Evolutionary conservation across 92 coral and sea anemone genomes (phyloP), one percentile per base, ranked within the genome.

Genomic region (Zoanthus gigantus): DNA sequence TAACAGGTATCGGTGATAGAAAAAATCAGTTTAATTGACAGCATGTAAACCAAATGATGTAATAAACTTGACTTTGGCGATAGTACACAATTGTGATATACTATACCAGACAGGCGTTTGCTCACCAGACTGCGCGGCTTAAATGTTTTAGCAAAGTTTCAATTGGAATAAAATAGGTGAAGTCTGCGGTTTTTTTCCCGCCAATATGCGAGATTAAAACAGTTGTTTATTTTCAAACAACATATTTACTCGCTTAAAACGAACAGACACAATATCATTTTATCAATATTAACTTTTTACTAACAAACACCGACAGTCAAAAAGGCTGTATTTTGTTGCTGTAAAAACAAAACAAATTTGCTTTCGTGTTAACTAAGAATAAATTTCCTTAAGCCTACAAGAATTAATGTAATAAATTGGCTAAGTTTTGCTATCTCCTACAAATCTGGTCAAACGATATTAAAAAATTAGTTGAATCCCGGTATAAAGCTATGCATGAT

Each of bases 1-100:
- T 81, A 58, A 28, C 85, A 81, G 85, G 85, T 81, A 81, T 81
- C 66, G 18, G 11, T 23, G 4, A 18, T 3, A 42, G 7, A 60
- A 79, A 12, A 14, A 32, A 31, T 30, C 34, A 29, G 6, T 69
- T 69, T 69, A 30, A 7, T 7, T 9, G 58, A n/a, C 42, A 77
- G 29, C n/a, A 11, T 77, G 50, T 17, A 48, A 7, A 7, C 15
- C n/a, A 10, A 73, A 2, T 73, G 46, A 7, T 69, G 17, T 13
- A 32, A 69, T 46, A 73, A 46, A 16, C 6, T 8, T 18, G 44
- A 7, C 54, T n/a, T 46, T 73, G 16, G 9, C 30, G 7, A 0
- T 44, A 14, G 53, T 46, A 8, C 4, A 37, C 4, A 73, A 73
- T 7, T 2, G 45, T 12, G 9, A 16, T 69, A 14, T 69, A 14